A percentile compares a stretch with the other conserved stretches of the same genome.
These are phyloP conservation scores for Toxonevra muliebris DNA, from an alignment of 2,888 invertebrate genomes.

Conservation along the genomic window DNA sequence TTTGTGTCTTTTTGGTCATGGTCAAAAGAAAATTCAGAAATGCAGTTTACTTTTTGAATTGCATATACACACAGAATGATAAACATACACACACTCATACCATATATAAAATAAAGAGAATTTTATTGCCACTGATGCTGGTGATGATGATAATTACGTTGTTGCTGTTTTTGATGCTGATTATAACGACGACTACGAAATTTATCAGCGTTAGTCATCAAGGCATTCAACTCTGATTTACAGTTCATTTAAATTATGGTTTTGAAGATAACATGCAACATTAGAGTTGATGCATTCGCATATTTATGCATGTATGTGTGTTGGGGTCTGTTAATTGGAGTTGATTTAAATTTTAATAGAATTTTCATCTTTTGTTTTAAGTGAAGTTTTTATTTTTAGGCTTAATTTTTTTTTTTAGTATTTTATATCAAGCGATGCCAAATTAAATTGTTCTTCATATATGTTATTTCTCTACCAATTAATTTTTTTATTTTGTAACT, in stretches of 20 bases:
- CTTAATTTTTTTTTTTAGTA: too few species aligned
- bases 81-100: not conserved
- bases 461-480: too few species aligned
- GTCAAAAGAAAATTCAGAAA: conserved; percentile 24
- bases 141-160: not conserved
- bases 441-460: too few species aligned
- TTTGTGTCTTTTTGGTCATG: conserved; percentile 18
- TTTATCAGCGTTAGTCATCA: conserved; percentile 21
- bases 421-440: too few species aligned
- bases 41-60: conserved; percentile 24
- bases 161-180: conserved; percentile 10
- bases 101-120: not conserved
- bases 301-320: not conserved
- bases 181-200: not conserved
- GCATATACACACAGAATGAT: not conserved
- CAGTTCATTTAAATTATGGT: conserved; percentile 31
- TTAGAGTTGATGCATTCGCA: not conserved
- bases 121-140: not conserved
- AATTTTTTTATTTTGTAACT: too few species aligned
- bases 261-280: conserved; percentile 20
- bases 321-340: not conserved
- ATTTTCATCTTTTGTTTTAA: too few species aligned
- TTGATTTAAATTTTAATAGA: too few species aligned
- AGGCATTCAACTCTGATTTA: conserved; percentile 21
- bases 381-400: too few species aligned